Base-by-base conservation (phyloP, 2,888 invertebrate genomes). In the Sarcophaga caerulescens region DNA sequence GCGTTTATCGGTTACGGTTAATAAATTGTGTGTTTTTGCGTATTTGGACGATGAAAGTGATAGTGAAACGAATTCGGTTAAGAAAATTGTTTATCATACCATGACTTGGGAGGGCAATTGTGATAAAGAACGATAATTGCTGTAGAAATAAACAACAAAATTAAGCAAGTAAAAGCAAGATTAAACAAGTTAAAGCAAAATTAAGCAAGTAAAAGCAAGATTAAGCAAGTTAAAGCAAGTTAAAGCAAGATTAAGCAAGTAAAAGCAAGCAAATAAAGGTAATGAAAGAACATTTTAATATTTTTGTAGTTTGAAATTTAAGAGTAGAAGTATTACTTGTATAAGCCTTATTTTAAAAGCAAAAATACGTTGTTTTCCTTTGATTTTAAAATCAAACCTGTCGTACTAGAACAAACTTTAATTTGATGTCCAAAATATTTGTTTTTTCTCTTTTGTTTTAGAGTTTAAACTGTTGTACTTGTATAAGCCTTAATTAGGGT, bases 21-120 rank as follows among this genome's bases (percentile, higher is more conserved):
- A 96, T 91, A 98, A 98, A 93, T 94, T 95, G 87, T 95, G 96
- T 80, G 94, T 97, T 6, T 93, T 97, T 87, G 97, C 96, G 12
- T 95, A 94, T 89, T 80, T 84, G 11, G 73, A 78, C 11, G 71
- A 59, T 11, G 47, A 60, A 2, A 19, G 12, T 17, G 63, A 23
- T 5, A 69, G 21, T 14, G 21, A 12, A 65, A 47, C 8, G 35
- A 35, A 35, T 35, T 35, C 35, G 35, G 35, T 35, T 35, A 35
- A 35, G 8, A 35, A 76, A 68, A 74, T 89, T 8, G 74, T 81
- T 10, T 89, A 89, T 63, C 88, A 89, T 77, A 88, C 89, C 5
- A 81, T 89, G 35, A 59, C 60, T 1, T 89, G 89, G 89, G 87
- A 88, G 21, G 89, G 89, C 8, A 89, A 89, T 87, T 85, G 87